Percentiles rank a stretch among this genome's conserved stretches.
These are phyloP conservation scores for Gulo gulo DNA, from an alignment of 2,113 vertebrate genomes.

Conservation along the genomic window DNA sequence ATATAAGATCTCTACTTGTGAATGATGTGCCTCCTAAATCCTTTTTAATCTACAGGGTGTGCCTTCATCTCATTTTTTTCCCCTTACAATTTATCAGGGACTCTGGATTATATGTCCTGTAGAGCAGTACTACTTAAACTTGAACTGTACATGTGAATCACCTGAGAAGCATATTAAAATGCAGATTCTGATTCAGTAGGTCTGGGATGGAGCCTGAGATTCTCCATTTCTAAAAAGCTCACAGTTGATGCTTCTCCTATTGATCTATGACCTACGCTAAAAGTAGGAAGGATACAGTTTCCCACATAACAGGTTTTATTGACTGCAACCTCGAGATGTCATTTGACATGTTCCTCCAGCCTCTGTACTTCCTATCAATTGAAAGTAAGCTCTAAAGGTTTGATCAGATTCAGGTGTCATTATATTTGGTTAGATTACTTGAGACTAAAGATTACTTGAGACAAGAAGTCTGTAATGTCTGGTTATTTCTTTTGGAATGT, in stretches of 20 bases:
- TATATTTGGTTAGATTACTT: not conserved
- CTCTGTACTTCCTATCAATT: slow-evolving; percentile 7
- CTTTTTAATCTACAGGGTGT: not conserved
- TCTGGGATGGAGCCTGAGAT: not conserved
- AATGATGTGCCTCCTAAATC: not conserved
- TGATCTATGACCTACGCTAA: not conserved
- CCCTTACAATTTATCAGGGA: not conserved
- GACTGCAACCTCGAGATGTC: not conserved
- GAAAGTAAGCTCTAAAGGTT: not conserved
- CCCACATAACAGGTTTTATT: not conserved
- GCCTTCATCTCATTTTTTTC: not conserved
- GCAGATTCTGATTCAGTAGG: not conserved
- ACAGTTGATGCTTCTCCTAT: not conserved
- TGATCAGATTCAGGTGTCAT: not conserved
- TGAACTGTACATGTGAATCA: not conserved
- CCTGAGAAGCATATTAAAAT: not conserved
- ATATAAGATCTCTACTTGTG: not conserved
- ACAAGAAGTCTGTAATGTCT: not conserved
- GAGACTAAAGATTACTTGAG: not conserved
- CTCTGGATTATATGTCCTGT: not conserved
- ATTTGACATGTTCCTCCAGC: not conserved
- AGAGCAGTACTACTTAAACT: not conserved
- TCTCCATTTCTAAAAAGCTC: not conserved
- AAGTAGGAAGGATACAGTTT: not conserved
- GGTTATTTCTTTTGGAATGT: not conserved